Conservation (phyloP, 1,140 invertebrate species). For the Bacillus rossius region DNA sequence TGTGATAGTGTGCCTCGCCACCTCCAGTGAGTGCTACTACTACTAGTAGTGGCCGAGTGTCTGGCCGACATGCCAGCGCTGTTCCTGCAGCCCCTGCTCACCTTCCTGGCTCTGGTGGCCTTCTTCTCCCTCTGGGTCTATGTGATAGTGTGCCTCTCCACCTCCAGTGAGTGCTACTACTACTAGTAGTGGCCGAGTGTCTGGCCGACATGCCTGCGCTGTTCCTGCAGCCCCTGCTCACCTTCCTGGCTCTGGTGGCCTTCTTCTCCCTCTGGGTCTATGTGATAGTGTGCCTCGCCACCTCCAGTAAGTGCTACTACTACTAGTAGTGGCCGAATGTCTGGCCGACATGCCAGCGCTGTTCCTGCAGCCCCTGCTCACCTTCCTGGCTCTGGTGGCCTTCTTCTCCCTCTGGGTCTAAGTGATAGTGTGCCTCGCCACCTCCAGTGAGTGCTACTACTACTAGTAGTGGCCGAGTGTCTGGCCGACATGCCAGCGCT, state of each 20-base stretch:
- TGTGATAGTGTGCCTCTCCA: slow-evolving; percentile 65
- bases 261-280: slow-evolving; percentile 84
- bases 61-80: slow-evolving; percentile 77
- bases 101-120: slow-evolving; percentile 67
- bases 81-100: slow-evolving; percentile 81
- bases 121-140: slow-evolving; percentile 84
- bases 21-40: slow-evolving; percentile 64
- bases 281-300: slow-evolving; percentile 66
- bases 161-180: slow-evolving; percentile 64
- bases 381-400: slow-evolving; percentile 67
- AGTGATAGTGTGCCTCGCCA: slow-evolving; percentile 66
- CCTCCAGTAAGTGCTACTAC: slow-evolving; percentile 64
- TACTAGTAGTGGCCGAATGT: too few species aligned
- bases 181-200: too few species aligned
- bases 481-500: slow-evolving; percentile 77
- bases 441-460: slow-evolving; percentile 64
- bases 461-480: too few species aligned
- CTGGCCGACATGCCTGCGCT: slow-evolving; percentile 77
- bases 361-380: slow-evolving; percentile 81
- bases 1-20: slow-evolving; percentile 66
- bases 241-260: slow-evolving; percentile 67
- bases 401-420: slow-evolving; percentile 84
- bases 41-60: too few species aligned
- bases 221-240: slow-evolving; percentile 81
- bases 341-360: slow-evolving; percentile 77